Evolutionary conservation across 2,113 vertebrate species (phyloP).

Genomic region (Brachypteracias leptosomus): DNA sequence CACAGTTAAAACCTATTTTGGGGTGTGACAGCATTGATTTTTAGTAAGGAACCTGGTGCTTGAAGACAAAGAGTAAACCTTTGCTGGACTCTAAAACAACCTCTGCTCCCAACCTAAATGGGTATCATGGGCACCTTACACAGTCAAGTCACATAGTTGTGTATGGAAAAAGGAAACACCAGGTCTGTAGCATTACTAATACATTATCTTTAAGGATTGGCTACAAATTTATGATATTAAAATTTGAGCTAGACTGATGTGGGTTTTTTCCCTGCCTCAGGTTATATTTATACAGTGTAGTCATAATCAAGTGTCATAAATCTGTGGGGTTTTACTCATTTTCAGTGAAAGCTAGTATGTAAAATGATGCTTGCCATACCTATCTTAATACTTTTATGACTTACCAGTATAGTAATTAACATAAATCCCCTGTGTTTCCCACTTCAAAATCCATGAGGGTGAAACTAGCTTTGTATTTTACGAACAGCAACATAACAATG

Average conservation of each 20-base stretch:
- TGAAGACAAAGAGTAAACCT: neutral
- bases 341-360: neutral
- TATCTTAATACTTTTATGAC: neutral
- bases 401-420: neutral
- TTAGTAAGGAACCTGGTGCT: neutral
- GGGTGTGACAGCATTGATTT: neutral
- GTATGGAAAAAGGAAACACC: neutral
- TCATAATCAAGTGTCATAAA: neutral
- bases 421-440: neutral
- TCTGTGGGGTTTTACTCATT: neutral
- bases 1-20: neutral
- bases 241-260: neutral
- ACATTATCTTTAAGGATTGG: neutral
- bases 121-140: neutral
- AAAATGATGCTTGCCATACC: neutral
- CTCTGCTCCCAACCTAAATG: neutral
- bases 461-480: conserved; percentile 2
- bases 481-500: neutral
- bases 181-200: neutral
- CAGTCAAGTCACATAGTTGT: neutral
- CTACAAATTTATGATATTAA: neutral
- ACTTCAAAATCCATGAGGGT: neutral
- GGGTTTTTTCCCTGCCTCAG: neutral
- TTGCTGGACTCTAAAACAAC: neutral
- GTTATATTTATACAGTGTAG: neutral